phyloP scores from a whole-genome alignment of 1,140 invertebrate species.

The Achatina immaculata region DNA sequence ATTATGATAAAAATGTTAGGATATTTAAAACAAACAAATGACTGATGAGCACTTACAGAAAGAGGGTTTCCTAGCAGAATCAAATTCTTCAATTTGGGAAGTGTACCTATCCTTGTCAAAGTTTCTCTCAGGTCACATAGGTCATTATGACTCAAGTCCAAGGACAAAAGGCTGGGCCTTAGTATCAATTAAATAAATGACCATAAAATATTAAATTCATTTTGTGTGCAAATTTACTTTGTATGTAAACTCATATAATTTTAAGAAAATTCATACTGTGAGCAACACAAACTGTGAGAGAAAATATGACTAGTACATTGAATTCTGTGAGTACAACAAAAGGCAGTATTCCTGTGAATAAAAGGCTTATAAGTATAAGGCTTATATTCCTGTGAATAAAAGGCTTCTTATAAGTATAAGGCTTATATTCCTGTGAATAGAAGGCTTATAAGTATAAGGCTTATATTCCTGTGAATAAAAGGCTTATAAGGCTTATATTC shows the following conservation, averaged over 20 bases:
- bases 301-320: background rate
- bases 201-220: background rate
- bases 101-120: slow-evolving; percentile 59
- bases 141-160: slow-evolving; percentile 68
- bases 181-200: slow-evolving; percentile 29
- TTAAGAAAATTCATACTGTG: background rate
- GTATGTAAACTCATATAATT: background rate
- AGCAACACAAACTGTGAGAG: background rate
- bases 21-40: background rate
- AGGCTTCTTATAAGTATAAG: too few species aligned
- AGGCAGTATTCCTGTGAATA: background rate
- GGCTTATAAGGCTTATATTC: too few species aligned
- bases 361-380: background rate
- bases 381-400: too few species aligned
- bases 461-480: too few species aligned
- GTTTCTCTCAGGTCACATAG: slow-evolving; percentile 65
- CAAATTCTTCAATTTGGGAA: slow-evolving; percentile 67
- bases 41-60: slow-evolving; percentile 52
- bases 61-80: slow-evolving; percentile 68
- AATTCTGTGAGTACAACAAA: background rate
- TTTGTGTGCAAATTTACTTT: background rate
- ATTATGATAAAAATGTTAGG: background rate
- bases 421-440: too few species aligned
- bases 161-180: slow-evolving; percentile 66
- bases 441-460: too few species aligned